phyloP scores from a whole-genome alignment of 2,888 invertebrate genomes.

The Caenorhabditis drosophilae region DNA sequence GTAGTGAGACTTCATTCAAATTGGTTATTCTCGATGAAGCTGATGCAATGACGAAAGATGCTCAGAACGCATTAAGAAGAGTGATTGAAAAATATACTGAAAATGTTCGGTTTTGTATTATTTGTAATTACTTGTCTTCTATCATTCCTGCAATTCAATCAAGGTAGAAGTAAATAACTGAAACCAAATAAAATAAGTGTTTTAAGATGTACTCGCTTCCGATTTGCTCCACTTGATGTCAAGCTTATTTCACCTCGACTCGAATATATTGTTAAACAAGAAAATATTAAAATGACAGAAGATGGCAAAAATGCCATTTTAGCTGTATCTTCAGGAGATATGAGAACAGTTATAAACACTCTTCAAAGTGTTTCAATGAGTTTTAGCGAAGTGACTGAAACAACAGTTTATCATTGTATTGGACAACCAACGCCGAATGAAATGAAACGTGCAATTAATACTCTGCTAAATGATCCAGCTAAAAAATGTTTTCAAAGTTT shows the following conservation, averaged over 20 bases:
- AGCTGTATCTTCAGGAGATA: constrained; percentile 90
- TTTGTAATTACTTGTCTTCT: constrained; percentile 97
- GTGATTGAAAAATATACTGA: constrained; percentile 99
- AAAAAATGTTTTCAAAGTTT: constrained; percentile 55
- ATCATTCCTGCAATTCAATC: constrained; percentile 98
- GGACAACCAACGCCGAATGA: constrained; percentile 91
- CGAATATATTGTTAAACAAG: constrained; percentile 76
- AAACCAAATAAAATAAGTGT: too few relatives aligned
- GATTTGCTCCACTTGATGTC: constrained; percentile 71
- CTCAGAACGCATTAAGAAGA: constrained; percentile 93
- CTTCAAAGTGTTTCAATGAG: constrained; percentile 89
- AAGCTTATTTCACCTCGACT: constrained; percentile 88
- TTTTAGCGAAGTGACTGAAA: constrained; percentile 85
- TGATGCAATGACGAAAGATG: constrained; percentile 99
- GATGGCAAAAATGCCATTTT: constrained; percentile 88
- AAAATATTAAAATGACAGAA: constrained; percentile 73
- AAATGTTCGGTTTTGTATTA: constrained; percentile 96
- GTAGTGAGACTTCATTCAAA: constrained; percentile 74
- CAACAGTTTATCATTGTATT: constrained; percentile 91
- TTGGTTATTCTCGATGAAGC: constrained; percentile 96
- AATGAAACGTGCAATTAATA: constrained; percentile 85
- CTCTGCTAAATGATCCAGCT: constrained; percentile 75
- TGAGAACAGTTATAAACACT: constrained; percentile 94
- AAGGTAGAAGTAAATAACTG: too few relatives aligned
- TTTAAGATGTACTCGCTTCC: constrained; percentile 61